Base-by-base conservation (phyloP, 1,140 invertebrate species). In the Drosophila parabipectinata region DNA sequence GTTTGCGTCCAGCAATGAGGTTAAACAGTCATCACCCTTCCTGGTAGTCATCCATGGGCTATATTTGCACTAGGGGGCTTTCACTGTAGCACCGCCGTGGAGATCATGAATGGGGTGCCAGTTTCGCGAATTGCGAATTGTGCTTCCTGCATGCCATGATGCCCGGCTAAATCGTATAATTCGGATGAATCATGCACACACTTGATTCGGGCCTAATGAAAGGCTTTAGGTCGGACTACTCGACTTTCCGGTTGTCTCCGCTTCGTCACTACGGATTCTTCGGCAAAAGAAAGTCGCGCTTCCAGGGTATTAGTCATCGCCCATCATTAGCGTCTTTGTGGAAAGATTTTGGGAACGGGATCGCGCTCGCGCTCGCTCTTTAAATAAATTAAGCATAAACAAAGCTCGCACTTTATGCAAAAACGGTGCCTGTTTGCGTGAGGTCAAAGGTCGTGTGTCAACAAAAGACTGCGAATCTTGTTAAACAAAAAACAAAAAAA, bases 381-480 rank as follows among this genome's bases (percentile, higher is more conserved):
- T 37, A 66, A 66, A 66, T 64, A 44, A 45, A 41, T n/a, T 15
- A 45, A 52, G 45, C 7, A 59, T 44, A 72, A 72, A 68, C 64
- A 64, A 59, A 72, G 68, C 34, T 53, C 39, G 66, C 66, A 68
- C 41, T 56, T 63, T 44, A 45, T 63, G 54, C n/a, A 24, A 30
- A 41, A 44, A 9, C 32, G 7, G 32, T 5, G 58, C 12, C 10
- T 37, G 34, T 37, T 4, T 37, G 34, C 41, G 30, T 50, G 81
- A 73, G 81, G 77, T 85, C 81, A 84, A 84, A 84, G 81, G 72
- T 83, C 80, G 72, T 14, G 59, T 45, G 56, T 68, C 57, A 61
- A 66, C 50, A 71, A 67, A 67, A 79, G 77, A 79, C 76, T 64
- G 59, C 60, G 53, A 50, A 62, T 50, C 47, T 64, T 24, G 47